Conservation (phyloP, 2,113 vertebrate species). For the Tamias sibiricus region DNA sequence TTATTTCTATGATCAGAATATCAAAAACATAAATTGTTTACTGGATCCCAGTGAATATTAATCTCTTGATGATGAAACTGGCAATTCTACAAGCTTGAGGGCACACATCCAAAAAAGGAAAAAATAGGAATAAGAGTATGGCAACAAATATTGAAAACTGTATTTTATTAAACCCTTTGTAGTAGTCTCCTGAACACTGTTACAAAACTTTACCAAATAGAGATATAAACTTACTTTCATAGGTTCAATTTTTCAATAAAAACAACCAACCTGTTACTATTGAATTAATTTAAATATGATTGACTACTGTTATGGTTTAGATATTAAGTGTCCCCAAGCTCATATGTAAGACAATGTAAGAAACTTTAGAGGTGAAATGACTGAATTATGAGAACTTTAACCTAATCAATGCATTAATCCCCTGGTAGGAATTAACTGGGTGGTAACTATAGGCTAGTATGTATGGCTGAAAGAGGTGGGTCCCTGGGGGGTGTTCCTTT, state of each 20-base stretch:
- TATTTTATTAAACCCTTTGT: neutral
- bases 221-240: neutral
- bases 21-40: slow-evolving; percentile 2
- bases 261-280: neutral
- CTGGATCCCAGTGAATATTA: neutral
- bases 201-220: neutral
- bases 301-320: neutral
- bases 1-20: neutral
- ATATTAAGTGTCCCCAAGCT: too few relatives aligned
- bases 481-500: too few relatives aligned
- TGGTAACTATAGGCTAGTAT: too few relatives aligned
- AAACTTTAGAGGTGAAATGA: too few relatives aligned
- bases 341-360: too few relatives aligned
- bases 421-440: too few relatives aligned
- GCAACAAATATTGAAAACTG: neutral
- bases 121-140: neutral
- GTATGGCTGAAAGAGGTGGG: too few relatives aligned
- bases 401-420: too few relatives aligned
- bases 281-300: slow-evolving; percentile 25
- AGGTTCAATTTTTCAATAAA: slow-evolving; percentile 11
- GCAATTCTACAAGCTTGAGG: slow-evolving; percentile 3
- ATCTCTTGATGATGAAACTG: neutral
- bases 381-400: too few relatives aligned
- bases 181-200: neutral
- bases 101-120: slow-evolving; percentile 2